Conservation (phyloP, 2,888 invertebrate species). For the Rhamnusium bicolor region DNA sequence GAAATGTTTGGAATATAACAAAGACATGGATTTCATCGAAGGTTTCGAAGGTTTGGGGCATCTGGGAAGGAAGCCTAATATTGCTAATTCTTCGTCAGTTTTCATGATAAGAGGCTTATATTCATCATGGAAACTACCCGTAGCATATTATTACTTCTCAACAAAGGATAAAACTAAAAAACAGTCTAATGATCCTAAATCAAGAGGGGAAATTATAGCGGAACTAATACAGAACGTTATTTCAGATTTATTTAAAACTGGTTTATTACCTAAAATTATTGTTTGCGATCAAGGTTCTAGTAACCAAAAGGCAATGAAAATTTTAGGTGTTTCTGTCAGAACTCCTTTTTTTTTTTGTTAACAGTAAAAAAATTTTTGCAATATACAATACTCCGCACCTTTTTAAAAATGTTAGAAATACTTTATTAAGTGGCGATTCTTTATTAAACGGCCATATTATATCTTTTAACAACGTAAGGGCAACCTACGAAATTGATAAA, state of each 20-base stretch:
- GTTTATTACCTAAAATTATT: conserved; percentile 6
- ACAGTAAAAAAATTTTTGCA: not conserved
- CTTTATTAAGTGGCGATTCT: conserved; percentile 9
- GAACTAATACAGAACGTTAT: no score
- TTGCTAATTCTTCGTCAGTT: conserved; percentile 32
- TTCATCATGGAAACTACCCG: conserved; percentile 41
- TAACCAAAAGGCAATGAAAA: conserved; percentile 6
- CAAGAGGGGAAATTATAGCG: no score
- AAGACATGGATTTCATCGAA: conserved; percentile 32
- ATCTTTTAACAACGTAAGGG: not conserved
- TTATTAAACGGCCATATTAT: not conserved
- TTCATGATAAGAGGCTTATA: conserved; percentile 36
- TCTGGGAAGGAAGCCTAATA: conserved; percentile 17
- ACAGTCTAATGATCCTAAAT: not conserved
- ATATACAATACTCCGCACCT: conserved; percentile 17
- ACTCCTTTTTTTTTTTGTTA: conserved; percentile 9
- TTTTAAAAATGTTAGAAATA: conserved; percentile 20
- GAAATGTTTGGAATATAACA: conserved; percentile 30
- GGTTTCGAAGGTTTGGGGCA: conserved; percentile 39
- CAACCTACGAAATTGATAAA: not conserved
- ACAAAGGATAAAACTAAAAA: conserved; percentile 1
- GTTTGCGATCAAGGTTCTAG: conserved; percentile 28
- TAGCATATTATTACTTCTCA: conserved; percentile 51
- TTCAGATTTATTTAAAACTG: not conserved
- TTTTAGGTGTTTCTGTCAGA: not conserved